Base-by-base conservation (phyloP, 2,113 vertebrate genomes). In the Rhodinocichla rosea region DNA sequence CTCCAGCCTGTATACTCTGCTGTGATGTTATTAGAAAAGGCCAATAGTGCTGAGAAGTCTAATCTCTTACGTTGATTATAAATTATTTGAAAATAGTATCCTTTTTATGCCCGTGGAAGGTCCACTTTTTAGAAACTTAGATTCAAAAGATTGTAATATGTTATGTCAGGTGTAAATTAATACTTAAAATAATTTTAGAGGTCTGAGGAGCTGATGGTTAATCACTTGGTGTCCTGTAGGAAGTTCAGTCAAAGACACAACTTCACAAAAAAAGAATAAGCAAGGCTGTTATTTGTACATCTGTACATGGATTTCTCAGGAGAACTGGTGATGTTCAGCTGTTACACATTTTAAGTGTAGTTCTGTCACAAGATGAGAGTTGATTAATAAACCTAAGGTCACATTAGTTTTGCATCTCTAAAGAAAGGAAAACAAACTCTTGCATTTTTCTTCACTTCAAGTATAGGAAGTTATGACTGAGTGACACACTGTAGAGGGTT, bases 41-140 rank as follows among this genome's bases (percentile, higher is more conserved):
- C 55, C 33, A 70, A 30, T 67, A 73, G 60, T 82, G 59, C 70
- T 75, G 69, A 96, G 70, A 28, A 79, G 23, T 44, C 56, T 83
- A 32, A 79, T 91, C 23, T 95, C 42, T 63, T 84, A n/a, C 9
- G 10, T 62, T 89, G 89, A 94, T 92, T 89, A 88, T 83, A 64
- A 96, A 88, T 94, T 73, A 70, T 88, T 94, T 92, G 63, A 94
- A 94, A 92, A 89, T 57, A 79, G 21, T 91, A 33, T 84, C 33
- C 62, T 92, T 96, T 44, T 16, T 88, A 17, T 93, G 91, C 57
- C 50, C 2, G 13, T 68, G 89, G 78, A 95, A 97, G 79, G 92
- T 86, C 32, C 11, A 49, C 83, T 96, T 96, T 87, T 78, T 74
- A 88, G 84, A 88, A 90, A 89, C n/a, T 87, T 94, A 68, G 64